A percentile compares a stretch with the other conserved stretches of the same genome.
Evolutionary conservation across 2,113 vertebrate genomes (phyloP).

Genomic region (Bos indicus): DNA sequence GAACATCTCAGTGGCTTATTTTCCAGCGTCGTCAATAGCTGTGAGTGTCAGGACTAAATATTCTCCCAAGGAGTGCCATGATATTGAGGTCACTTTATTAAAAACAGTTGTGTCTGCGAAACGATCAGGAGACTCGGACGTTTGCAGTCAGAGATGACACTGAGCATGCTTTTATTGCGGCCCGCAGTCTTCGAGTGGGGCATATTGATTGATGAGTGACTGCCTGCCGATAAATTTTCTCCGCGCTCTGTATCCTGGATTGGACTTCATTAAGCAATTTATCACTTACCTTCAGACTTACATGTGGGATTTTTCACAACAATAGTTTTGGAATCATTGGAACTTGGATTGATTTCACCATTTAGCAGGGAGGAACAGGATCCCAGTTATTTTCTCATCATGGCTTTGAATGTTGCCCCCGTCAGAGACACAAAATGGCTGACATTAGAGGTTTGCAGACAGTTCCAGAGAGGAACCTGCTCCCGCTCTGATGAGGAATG

Average conservation of each 20-base stretch:
- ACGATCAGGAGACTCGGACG: slow-evolving; percentile 49
- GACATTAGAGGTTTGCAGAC: slow-evolving; percentile 95
- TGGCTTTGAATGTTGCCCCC: slow-evolving; percentile 94
- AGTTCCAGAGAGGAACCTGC: slow-evolving; percentile 97
- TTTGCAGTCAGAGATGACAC: slow-evolving; percentile 75
- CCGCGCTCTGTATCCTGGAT: slow-evolving; percentile 72
- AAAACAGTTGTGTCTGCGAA: slow-evolving; percentile 66
- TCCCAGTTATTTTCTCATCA: slow-evolving; percentile 74
- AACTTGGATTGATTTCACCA: slow-evolving; percentile 47
- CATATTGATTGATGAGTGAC: slow-evolving; percentile 86
- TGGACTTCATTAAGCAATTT: slow-evolving; percentile 67
- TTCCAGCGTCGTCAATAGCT: slow-evolving; percentile 65
- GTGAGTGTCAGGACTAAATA: slow-evolving; percentile 60
- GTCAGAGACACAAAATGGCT: slow-evolving; percentile 98
- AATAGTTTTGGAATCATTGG: slow-evolving; percentile 61
- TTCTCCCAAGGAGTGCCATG: slow-evolving; percentile 80
- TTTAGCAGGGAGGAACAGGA: slow-evolving; percentile 53
- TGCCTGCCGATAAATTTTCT: slow-evolving; percentile 77
- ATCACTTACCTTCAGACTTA: slow-evolving; percentile 42
- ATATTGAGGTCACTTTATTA: slow-evolving; percentile 78
- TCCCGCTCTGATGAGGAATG: slow-evolving; percentile 97
- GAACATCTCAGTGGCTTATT: slow-evolving; percentile 76
- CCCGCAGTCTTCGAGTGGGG: slow-evolving; percentile 81
- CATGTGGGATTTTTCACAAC: slow-evolving; percentile 47
- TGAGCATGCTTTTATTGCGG: slow-evolving; percentile 80